Evolutionary conservation across 92 coral and sea anemone genomes (phyloP).

Genomic region (Chrysogorgia sp.): DNA sequence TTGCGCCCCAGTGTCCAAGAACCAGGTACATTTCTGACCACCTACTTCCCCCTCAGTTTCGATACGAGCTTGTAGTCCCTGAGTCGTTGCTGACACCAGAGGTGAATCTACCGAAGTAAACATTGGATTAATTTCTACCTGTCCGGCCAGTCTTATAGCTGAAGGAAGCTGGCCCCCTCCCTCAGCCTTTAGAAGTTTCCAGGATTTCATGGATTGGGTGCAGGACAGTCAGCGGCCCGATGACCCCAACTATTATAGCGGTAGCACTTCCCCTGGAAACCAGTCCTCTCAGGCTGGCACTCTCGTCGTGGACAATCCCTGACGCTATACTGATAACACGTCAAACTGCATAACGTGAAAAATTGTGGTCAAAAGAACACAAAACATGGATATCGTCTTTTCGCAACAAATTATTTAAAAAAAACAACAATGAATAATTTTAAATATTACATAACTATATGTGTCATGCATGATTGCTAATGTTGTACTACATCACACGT

Average conservation of each 20-base stretch:
- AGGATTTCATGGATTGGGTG: background rate
- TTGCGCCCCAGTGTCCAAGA: conserved; percentile 4
- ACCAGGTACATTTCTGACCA: conserved; percentile 5
- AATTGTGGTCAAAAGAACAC: no score
- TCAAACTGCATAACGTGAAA: no score
- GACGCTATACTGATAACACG: no score
- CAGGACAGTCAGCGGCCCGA: conserved; percentile 1
- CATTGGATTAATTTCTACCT: background rate
- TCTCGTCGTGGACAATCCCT: conserved; percentile 6
- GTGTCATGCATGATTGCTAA: no score
- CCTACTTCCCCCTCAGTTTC: conserved; percentile 8
- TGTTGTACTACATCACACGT: no score
- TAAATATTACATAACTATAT: no score
- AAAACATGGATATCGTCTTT: no score
- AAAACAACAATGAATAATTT: no score
- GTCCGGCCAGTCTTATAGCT: conserved; percentile 7
- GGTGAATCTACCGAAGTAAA: background rate
- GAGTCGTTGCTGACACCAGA: background rate
- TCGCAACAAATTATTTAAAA: no score
- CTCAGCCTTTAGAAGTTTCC: conserved; percentile 5
- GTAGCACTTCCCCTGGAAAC: conserved; percentile 7
- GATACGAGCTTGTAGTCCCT: background rate
- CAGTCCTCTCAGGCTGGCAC: background rate
- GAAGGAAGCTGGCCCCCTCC: conserved; percentile 16
- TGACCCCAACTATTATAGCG: background rate